Evolutionary conservation across 2,113 vertebrate species (phyloP).

Genomic region (Chrysemys picta): DNA sequence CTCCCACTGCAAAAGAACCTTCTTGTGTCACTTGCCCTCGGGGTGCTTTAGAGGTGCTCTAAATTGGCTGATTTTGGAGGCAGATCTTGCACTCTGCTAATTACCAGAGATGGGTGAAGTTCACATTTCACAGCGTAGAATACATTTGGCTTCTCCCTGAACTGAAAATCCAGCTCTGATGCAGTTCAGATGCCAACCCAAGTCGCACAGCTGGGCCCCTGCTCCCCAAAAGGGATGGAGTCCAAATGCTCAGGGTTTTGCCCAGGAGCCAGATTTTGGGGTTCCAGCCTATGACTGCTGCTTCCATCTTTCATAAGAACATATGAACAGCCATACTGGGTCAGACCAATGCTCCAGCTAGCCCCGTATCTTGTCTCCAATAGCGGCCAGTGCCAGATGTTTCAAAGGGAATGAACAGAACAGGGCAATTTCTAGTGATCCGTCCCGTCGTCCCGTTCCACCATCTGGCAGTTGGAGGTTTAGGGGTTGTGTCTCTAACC

Average conservation of each 20-base stretch:
- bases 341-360: background rate
- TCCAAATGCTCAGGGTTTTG: background rate
- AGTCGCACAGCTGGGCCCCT: background rate
- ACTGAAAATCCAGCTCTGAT: background rate
- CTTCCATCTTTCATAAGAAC: background rate
- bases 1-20: background rate
- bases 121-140: background rate
- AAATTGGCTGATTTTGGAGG: background rate
- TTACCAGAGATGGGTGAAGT: background rate
- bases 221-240: background rate
- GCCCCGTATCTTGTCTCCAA: background rate
- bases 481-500: background rate
- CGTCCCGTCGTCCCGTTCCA: too few relatives aligned
- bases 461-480: background rate
- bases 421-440: background rate
- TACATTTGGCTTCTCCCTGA: background rate
- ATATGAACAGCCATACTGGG: background rate
- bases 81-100: background rate
- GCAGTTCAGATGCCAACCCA: background rate
- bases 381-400: background rate
- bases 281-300: background rate
- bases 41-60: accelerated
- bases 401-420: background rate
- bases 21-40: background rate
- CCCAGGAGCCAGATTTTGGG: background rate